Evolutionary conservation across 2,797 vertebrate genomes (phyloP).

Genomic region (Leptoclinus maculatus): DNA sequence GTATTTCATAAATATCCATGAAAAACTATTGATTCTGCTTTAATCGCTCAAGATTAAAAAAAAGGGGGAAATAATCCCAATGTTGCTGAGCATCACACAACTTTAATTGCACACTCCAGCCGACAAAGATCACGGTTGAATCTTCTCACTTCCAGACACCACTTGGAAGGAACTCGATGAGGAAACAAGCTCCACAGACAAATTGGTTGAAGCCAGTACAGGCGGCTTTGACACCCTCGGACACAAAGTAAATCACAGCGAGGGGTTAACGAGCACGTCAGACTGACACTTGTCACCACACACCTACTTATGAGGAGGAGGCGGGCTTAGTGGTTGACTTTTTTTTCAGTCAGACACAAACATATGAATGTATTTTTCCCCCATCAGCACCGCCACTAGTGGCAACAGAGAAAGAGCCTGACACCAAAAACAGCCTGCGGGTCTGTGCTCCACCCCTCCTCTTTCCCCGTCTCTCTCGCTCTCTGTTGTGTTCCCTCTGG

Average conservation of each 20-base stretch:
- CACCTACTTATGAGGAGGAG: conserved; percentile 24
- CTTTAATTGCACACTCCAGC: conserved; percentile 24
- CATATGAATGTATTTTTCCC: not conserved
- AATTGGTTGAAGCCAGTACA: conserved; percentile 40
- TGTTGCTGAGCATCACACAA: not conserved
- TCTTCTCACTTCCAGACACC: conserved; percentile 24
- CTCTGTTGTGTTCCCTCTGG: conserved; percentile 60
- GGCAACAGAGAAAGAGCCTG: conserved; percentile 11
- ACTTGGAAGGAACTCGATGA: conserved; percentile 22
- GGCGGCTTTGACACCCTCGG: not conserved
- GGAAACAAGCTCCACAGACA: conserved; percentile 54
- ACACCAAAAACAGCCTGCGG: conserved; percentile 27
- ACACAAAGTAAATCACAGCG: conserved; percentile 44
- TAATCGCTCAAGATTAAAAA: not conserved
- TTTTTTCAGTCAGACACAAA: conserved; percentile 16
- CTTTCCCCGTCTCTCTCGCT: not conserved
- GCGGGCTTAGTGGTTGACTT: not conserved
- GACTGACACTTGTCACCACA: conserved; percentile 23
- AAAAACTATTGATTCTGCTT: not conserved
- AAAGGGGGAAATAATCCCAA: not conserved
- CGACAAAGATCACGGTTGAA: conserved; percentile 21
- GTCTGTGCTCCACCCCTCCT: not conserved
- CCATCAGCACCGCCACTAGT: not conserved
- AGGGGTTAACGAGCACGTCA: conserved; percentile 30
- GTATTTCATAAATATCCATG: not conserved